Evolutionary conservation across 1,140 invertebrate genomes (phyloP).

Genomic region (Nebria ingens): DNA sequence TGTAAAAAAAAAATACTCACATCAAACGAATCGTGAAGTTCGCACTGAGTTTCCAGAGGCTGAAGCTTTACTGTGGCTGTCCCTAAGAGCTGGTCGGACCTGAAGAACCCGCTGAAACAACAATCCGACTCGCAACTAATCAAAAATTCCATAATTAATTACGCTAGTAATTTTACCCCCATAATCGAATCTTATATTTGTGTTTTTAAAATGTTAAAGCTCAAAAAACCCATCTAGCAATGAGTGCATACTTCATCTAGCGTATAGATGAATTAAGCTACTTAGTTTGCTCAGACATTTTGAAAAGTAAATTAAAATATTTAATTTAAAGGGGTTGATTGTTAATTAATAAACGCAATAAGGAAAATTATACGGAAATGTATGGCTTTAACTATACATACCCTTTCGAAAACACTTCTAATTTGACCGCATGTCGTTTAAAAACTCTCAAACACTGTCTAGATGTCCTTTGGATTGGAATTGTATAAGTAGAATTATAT

Average conservation of each 20-base stretch:
- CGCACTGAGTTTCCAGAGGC: constrained; percentile 74
- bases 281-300: no score
- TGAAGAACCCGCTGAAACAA: constrained; percentile 82
- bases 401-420: constrained; percentile 89
- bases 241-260: no score
- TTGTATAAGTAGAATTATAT: constrained; percentile 67
- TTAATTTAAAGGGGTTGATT: no score
- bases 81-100: constrained; percentile 79
- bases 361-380: no score
- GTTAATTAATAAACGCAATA: no score
- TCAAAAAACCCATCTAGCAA: no score
- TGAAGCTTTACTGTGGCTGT: constrained; percentile 72
- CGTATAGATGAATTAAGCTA: no score
- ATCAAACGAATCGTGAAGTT: constrained; percentile 81
- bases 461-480: constrained; percentile 69
- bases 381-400: no score
- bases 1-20: no score
- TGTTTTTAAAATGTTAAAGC: no score
- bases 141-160: constrained; percentile 12
- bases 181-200: constrained; percentile 18
- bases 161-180: no score
- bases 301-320: no score
- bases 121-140: constrained; percentile 30
- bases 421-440: constrained; percentile 79
- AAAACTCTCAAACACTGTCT: constrained; percentile 73